Evolutionary conservation across 2,888 invertebrate species (phyloP).

Genomic region (Dexiosoma caninum): DNA sequence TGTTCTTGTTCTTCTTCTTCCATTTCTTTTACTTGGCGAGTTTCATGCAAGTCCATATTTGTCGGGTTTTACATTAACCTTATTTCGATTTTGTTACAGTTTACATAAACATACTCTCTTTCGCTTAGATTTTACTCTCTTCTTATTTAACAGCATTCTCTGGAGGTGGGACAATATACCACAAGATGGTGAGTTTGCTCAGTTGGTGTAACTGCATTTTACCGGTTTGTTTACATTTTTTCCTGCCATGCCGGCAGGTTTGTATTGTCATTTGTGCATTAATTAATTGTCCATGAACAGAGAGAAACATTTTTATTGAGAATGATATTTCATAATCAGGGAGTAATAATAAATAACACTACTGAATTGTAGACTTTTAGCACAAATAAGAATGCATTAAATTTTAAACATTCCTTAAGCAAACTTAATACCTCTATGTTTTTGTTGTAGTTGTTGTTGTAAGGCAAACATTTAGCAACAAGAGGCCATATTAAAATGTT

Average conservation of each 20-base stretch:
- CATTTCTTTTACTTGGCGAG: background rate
- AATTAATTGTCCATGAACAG: slow-evolving; percentile 12
- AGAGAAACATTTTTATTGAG: background rate
- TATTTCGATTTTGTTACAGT: slow-evolving; percentile 41
- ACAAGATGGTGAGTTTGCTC: slow-evolving; percentile 60
- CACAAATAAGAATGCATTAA: slow-evolving; percentile 8
- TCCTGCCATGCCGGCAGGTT: slow-evolving; percentile 41
- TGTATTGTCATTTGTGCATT: background rate
- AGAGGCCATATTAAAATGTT: background rate
- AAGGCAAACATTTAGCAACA: background rate
- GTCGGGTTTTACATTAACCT: slow-evolving; percentile 36
- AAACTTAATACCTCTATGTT: background rate
- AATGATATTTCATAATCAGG: background rate
- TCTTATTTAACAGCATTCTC: background rate
- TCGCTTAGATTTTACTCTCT: background rate
- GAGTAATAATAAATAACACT: background rate
- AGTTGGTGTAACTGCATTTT: slow-evolving; percentile 20
- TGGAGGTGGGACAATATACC: background rate
- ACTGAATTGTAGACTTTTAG: background rate
- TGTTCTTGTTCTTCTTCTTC: slow-evolving; percentile 22
- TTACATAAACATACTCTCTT: background rate
- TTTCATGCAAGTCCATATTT: slow-evolving; percentile 26
- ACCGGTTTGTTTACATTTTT: slow-evolving; percentile 76
- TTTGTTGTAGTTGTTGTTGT: background rate
- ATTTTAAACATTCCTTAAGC: background rate